These are phyloP conservation scores for Vulpes vulpes DNA, from an alignment of 2,113 vertebrate species.

Conservation along the genomic window DNA sequence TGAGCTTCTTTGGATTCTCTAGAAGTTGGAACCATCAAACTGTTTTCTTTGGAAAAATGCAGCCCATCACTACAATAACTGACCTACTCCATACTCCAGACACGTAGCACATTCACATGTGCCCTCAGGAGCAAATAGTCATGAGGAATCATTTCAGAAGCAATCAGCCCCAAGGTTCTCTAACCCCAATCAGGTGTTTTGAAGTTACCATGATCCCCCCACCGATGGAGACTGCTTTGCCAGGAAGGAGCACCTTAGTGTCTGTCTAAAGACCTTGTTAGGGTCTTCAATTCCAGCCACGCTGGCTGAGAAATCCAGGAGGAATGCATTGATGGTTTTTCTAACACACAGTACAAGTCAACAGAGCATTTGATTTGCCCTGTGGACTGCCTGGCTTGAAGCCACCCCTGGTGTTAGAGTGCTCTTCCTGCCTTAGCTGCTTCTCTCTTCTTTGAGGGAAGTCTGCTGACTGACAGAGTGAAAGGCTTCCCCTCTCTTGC, in stretches of 20 bases:
- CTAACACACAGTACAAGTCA: fast-evolving
- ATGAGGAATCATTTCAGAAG: background rate
- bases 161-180: background rate
- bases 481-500: background rate
- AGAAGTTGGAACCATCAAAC: background rate
- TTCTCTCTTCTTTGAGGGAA: background rate
- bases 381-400: background rate
- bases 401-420: background rate
- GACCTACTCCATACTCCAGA: background rate
- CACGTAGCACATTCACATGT: background rate
- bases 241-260: background rate
- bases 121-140: background rate
- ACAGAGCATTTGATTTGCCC: fast-evolving
- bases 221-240: background rate
- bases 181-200: background rate
- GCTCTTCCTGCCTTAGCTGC: fast-evolving
- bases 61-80: background rate
- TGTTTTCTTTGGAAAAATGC: background rate
- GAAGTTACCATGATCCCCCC: background rate
- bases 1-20: background rate
- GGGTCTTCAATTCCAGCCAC: background rate
- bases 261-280: background rate
- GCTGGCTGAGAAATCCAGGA: background rate
- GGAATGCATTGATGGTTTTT: fast-evolving
- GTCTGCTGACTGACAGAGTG: background rate